phyloP scores from a whole-genome alignment of 2,113 vertebrate genomes.

The Coreoperca whiteheadi region DNA sequence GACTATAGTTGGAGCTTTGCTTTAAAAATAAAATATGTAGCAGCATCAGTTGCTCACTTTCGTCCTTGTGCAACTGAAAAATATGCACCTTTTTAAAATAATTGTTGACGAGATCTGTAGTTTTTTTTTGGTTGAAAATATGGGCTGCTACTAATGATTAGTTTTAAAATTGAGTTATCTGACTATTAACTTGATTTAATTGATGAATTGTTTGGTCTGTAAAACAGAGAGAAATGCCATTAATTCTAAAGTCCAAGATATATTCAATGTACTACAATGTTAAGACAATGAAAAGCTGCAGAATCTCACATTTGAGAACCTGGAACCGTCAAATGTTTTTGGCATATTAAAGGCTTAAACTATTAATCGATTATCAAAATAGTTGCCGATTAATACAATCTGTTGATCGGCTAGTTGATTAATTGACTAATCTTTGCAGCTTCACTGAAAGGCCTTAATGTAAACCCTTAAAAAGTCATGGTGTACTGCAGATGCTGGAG shows the following conservation, averaged over 20 bases:
- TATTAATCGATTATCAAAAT: not conserved
- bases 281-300: not conserved
- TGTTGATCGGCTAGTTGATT: not conserved
- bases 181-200: not conserved
- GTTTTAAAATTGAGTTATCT: not conserved
- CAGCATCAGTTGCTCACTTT: slow-evolving; percentile 12
- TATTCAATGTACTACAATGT: not conserved
- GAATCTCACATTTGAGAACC: not conserved
- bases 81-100: not conserved
- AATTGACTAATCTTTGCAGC: not conserved
- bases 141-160: not conserved
- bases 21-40: slow-evolving; percentile 25
- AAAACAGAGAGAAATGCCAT: not conserved
- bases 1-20: not conserved
- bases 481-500: not conserved
- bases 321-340: not conserved
- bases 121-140: not conserved
- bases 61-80: not conserved
- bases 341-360: not conserved
- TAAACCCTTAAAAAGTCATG: not conserved
- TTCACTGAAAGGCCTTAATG: not conserved
- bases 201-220: not conserved
- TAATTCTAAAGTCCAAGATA: not conserved
- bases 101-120: not conserved
- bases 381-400: not conserved